Base-by-base conservation (phyloP, 1,140 invertebrate genomes). In the Drosophila rufa region DNA sequence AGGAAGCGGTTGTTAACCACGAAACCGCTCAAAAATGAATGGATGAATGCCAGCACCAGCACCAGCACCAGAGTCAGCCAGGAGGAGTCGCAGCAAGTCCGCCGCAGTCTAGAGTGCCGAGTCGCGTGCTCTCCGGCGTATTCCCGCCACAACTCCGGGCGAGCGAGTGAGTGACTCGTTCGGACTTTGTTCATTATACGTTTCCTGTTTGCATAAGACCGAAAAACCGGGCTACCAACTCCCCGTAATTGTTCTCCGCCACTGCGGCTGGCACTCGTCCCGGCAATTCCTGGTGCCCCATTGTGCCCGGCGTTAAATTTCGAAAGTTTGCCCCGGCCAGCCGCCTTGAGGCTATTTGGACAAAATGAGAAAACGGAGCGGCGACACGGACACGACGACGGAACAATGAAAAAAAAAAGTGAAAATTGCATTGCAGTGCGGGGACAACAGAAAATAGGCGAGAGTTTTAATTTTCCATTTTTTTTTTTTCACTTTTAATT, bases 1-100 rank as follows among this genome's bases (percentile, higher is more conserved):
- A 89, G 85, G 85, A 89, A 89, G 86, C 85, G 85, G 81, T 89
- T 89, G 85, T 89, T 89, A 89, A 89, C 85, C 85, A 89, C 85
- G 85, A 90, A 89, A 89, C 75, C 81, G 85, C 81, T 90, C 85
- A 90, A 89, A 87, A 84, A 90, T 90, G 78, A 90, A 84, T 89
- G 85, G 89, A 81, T 90, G 81, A 90, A 84, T 75, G 66, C 60
- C 30, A 58, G 38, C 14, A 14, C 60, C 30, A 58, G 38, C 14
- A 14, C 33, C 33, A 36, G 9, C 25, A 14, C 33, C 33, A 36
- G 9, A 17, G 58, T 11, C 15, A 9, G 60, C 40, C 46, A 11
- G 36, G 61, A 50, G 46, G 47, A 75, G 40, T 59, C 38, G n/a
- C 19, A 15, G n/a, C 19, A 15, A 33, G 53, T 14, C 42, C 56